Evolutionary conservation across 2,113 vertebrate genomes (phyloP), one percentile per base, ranked within the genome.

Genomic region (Lepidothrix coronata): DNA sequence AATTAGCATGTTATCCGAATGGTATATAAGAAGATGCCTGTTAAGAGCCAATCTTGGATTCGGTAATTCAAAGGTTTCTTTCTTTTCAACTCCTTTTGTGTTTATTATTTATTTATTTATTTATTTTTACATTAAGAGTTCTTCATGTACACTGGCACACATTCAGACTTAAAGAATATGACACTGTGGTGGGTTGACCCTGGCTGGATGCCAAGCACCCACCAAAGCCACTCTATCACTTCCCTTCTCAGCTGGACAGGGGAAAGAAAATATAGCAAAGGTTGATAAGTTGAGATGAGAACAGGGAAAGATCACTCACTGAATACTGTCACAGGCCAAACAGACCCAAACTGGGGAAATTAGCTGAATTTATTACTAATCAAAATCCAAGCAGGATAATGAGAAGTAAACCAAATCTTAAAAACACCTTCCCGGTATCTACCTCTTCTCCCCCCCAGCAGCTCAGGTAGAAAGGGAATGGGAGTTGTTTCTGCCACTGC

Each of bases 401-500:
- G 18, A 51, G 35, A 51, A 67, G 15, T 27, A 39, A 59, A 81
- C 46, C 11, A 89, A 52, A 44, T 17, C 8, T 44, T n/a, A 44
- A 52, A 51, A 58, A 20, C 3, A 37, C 14, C 9, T 89, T 67
- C 15, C 12, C 7, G 19, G 19, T 8, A 33, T 59, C 33, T 59
- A 24, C 8, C 33, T 81, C 58, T 27, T 49, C 27, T 52, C 8
- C 37, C 7, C 28, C 4, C 15, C 12, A 58, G 18, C 23, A 20
- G 8, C 8, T 41, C 27, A 44, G 15, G 9, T 22, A 66, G 10
- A 20, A 8, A 20, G 18, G 31, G 37, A 31, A 33, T 51, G 10
- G 2, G 3, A 3, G 11, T 11, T 33, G 6, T 24, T 27, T 49
- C 44, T 59, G 10, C 33, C 1, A 1, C 33, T 67, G 22, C 44